Evolutionary conservation across 2,888 invertebrate species (phyloP).

Genomic region (Megalurothrips usitatus): DNA sequence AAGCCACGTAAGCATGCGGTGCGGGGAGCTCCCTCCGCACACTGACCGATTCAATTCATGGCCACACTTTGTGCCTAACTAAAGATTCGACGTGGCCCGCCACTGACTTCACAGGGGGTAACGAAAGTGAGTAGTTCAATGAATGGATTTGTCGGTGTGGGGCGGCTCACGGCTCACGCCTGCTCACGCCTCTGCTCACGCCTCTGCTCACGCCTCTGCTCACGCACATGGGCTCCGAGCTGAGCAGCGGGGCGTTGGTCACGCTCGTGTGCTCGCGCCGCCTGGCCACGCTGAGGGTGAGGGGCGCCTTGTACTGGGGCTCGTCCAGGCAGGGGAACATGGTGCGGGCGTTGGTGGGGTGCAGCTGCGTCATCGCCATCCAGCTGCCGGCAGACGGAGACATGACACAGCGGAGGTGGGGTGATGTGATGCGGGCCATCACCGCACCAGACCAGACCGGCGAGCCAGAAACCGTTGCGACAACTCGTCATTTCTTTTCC

Average conservation of each 20-base stretch:
- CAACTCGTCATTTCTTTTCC: too few relatives aligned
- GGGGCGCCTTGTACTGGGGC: conserved; percentile 45
- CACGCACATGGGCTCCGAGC: background rate
- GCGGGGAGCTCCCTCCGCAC: too few relatives aligned
- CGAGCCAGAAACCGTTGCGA: too few relatives aligned
- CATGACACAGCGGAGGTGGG: background rate
- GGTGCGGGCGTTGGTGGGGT: conserved; percentile 42
- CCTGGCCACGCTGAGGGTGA: conserved; percentile 44
- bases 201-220: background rate
- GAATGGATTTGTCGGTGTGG: too few relatives aligned
- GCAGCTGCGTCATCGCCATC: conserved; percentile 47
- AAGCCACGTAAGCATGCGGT: too few relatives aligned
- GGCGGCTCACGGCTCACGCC: too few relatives aligned
- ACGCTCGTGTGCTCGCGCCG: conserved; percentile 42
- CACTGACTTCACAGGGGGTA: too few relatives aligned
- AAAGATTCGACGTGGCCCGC: too few relatives aligned
- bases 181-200: background rate
- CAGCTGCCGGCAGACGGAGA: conserved; percentile 41
- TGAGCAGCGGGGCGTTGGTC: conserved; percentile 39
- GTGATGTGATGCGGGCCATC: background rate
- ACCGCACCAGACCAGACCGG: background rate
- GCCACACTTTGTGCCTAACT: too few relatives aligned
- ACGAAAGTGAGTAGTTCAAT: too few relatives aligned
- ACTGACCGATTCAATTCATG: too few relatives aligned
- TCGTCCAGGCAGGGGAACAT: conserved; percentile 48